Evolutionary conservation across 2,888 invertebrate genomes (phyloP).

Genomic region (Dermolepida albohirtum): DNA sequence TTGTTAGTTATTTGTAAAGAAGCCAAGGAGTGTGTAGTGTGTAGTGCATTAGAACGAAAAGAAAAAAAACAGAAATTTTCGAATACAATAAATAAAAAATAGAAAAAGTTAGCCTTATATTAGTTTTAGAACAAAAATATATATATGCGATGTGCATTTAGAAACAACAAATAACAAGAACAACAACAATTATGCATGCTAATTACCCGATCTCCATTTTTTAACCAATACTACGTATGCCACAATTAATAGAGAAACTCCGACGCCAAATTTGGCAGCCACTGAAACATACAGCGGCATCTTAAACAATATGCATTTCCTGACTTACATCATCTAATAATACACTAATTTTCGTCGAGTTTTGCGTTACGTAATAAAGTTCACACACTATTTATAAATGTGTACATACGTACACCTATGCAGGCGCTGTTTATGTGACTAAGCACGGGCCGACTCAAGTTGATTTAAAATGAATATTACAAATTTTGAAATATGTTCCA

Average conservation of each 20-base stretch:
- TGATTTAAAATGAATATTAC: no score
- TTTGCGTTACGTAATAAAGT: conserved; percentile 1
- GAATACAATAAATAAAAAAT: background rate
- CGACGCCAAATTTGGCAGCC: conserved; percentile 88
- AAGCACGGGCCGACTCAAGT: no score
- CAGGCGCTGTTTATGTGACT: no score
- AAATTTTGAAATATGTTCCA: no score
- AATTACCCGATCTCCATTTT: conserved; percentile 78
- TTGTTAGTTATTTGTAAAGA: conserved; percentile 53
- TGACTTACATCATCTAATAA: conserved; percentile 58
- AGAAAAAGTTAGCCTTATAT: no score
- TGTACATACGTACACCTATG: no score
- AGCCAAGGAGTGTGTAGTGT: conserved; percentile 15
- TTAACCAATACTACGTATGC: conserved; percentile 88
- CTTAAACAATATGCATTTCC: conserved; percentile 61
- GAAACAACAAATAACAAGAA: conserved; percentile 14
- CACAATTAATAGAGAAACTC: conserved; percentile 85
- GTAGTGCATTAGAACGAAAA: conserved; percentile 2
- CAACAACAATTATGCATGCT: conserved; percentile 49
- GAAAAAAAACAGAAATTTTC: no score
- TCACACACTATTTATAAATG: no score
- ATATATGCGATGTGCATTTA: background rate
- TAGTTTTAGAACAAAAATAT: conserved; percentile 3
- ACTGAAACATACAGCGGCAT: conserved; percentile 76
- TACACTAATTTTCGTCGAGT: conserved; percentile 5